Evolutionary conservation across 2,888 invertebrate species (phyloP).

Genomic region (Amphipoea lucens): DNA sequence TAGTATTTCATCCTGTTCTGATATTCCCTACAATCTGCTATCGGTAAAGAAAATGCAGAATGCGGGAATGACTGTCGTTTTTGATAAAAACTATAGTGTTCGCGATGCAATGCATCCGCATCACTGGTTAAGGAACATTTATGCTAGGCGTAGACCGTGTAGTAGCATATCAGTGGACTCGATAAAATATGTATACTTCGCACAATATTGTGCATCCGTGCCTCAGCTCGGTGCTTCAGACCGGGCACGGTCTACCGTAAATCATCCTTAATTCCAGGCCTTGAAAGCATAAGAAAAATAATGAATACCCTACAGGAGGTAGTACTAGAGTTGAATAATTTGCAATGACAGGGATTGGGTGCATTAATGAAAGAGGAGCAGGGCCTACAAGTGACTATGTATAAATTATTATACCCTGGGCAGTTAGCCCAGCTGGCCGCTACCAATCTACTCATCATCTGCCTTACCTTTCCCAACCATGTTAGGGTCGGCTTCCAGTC

Average conservation of each 20-base stretch:
- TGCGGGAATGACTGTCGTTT: too few relatives aligned
- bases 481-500: neutral
- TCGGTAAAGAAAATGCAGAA: too few relatives aligned
- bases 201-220: neutral
- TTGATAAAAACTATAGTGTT: too few relatives aligned
- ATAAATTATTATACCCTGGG: neutral
- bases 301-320: neutral
- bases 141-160: neutral
- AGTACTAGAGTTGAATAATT: neutral
- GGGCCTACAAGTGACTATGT: neutral
- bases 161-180: too few relatives aligned
- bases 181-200: too few relatives aligned
- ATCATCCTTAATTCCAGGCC: neutral
- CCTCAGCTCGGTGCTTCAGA: neutral
- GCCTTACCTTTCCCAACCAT: neutral
- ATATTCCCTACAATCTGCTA: too few relatives aligned
- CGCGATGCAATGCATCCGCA: constrained; percentile 5
- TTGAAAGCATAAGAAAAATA: neutral
- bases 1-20: too few relatives aligned
- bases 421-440: neutral
- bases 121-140: constrained; percentile 10
- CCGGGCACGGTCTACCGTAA: too few relatives aligned
- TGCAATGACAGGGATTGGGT: neutral
- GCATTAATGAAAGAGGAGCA: neutral
- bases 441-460: too few relatives aligned